A percentile compares a stretch with the other conserved stretches of the same genome.
Conservation (phyloP, 2,113 vertebrate species). For the Bos indicus region DNA sequence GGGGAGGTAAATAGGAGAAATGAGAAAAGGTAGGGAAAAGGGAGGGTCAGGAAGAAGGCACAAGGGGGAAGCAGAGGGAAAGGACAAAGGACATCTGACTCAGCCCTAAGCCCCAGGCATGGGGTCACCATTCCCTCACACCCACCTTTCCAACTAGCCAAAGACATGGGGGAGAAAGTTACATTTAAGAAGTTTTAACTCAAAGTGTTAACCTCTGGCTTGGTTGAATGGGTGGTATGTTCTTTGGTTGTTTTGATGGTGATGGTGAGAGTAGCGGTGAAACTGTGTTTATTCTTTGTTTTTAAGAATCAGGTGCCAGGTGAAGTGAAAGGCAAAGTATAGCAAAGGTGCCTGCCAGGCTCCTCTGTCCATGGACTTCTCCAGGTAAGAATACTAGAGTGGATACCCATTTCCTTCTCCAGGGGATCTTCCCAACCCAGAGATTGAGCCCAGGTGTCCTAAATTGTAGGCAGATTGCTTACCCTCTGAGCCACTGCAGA, state of each 20-base stretch:
- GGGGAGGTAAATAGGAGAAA: background rate
- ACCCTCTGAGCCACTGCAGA: background rate
- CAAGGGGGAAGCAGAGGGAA: background rate
- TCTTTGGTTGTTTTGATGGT: background rate
- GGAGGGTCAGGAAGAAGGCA: background rate
- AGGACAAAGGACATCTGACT: background rate
- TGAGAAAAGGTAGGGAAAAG: background rate
- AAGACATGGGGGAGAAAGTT: background rate
- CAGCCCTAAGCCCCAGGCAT: background rate
- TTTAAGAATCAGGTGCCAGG: background rate
- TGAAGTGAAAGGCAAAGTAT: background rate
- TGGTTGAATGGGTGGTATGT: background rate
- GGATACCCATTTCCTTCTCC: background rate
- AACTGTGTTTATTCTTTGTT: background rate
- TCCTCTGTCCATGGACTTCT: background rate
- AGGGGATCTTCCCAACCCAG: background rate
- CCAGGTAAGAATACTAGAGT: background rate
- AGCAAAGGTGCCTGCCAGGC: background rate
- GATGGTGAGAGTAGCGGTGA: background rate
- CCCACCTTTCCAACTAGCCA: background rate
- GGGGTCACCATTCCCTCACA: background rate
- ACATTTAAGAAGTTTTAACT: background rate
- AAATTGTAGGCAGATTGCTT: background rate
- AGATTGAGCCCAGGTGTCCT: background rate
- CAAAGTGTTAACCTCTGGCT: background rate